These are phyloP conservation scores for Hoplostethus atlanticus DNA, from an alignment of 2,797 vertebrate genomes.

Conservation along the genomic window DNA sequence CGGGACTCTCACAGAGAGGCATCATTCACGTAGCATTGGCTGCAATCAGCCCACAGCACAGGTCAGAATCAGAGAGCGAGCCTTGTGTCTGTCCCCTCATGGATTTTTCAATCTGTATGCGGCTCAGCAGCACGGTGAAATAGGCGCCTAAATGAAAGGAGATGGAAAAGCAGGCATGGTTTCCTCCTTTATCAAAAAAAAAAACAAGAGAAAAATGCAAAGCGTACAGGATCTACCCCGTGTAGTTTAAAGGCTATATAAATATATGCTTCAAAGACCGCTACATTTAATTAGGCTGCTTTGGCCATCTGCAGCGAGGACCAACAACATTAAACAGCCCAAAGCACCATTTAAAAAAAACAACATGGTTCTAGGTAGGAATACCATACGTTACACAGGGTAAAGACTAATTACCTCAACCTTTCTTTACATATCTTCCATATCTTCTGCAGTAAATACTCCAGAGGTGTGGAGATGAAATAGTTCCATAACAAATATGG, in stretches of 20 bases:
- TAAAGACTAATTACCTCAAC: constrained; percentile 60
- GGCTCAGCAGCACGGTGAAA: constrained; percentile 58
- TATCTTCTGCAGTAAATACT: constrained; percentile 27
- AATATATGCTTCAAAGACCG: constrained; percentile 58
- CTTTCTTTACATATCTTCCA: constrained; percentile 28
- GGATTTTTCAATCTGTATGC: constrained; percentile 71
- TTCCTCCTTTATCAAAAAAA: constrained; percentile 43
- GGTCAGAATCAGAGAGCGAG: constrained; percentile 72
- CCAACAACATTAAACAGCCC: constrained; percentile 52
- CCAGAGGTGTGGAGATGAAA: constrained; percentile 34
- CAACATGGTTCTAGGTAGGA: constrained; percentile 4
- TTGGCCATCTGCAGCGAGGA: constrained; percentile 59
- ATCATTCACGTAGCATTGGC: constrained; percentile 68
- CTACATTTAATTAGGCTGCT: constrained; percentile 65
- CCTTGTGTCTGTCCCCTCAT: constrained; percentile 58
- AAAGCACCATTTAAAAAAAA: constrained; percentile 41
- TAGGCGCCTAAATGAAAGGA: constrained; percentile 62
- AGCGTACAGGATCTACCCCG: constrained; percentile 42
- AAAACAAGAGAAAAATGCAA: not conserved
- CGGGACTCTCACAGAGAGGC: constrained; percentile 55
- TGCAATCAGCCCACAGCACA: constrained; percentile 67
- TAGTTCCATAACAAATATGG: constrained; percentile 31
- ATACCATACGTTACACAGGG: constrained; percentile 36
- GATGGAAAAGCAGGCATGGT: constrained; percentile 49
- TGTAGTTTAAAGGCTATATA: constrained; percentile 59